Conservation (phyloP, 1,140 invertebrate species). For the Heliconius eleuchia region DNA sequence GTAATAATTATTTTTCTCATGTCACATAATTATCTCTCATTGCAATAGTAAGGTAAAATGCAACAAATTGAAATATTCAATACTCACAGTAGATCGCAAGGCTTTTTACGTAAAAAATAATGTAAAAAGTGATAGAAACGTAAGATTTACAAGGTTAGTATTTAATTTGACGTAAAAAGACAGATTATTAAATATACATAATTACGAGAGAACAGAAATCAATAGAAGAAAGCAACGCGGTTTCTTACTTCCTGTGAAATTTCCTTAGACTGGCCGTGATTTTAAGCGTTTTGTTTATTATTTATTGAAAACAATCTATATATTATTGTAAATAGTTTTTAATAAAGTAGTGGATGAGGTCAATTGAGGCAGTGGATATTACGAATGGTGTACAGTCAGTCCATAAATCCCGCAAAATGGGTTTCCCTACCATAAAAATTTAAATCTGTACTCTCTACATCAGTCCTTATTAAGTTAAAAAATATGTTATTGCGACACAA, state of each 20-base stretch:
- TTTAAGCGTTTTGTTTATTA: constrained; percentile 6
- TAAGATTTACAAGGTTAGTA: neutral
- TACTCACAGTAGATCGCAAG: neutral
- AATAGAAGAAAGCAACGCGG: neutral
- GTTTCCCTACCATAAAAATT: too few species aligned
- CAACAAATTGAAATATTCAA: neutral
- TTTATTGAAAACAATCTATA: too few species aligned
- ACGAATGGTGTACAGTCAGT: too few species aligned
- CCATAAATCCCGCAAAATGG: too few species aligned
- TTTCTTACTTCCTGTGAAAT: constrained; percentile 11
- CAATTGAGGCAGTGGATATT: too few species aligned
- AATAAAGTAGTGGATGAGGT: too few species aligned
- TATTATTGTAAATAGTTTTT: too few species aligned
- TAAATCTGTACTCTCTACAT: too few species aligned
- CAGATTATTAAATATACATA: neutral
- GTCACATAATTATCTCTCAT: neutral
- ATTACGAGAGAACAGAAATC: constrained; percentile 14
- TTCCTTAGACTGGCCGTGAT: constrained; percentile 8
- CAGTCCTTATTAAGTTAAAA: too few species aligned
- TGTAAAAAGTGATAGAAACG: constrained; percentile 10
- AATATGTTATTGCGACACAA: too few species aligned
- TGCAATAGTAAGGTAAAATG: constrained; percentile 3
- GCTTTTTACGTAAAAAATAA: constrained; percentile 2
- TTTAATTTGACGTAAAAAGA: neutral
- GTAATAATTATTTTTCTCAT: neutral